Evolutionary conservation across 2,888 invertebrate genomes (phyloP), one percentile per base, ranked within the genome.

Genomic region (Dolichopus griseipennis): DNA sequence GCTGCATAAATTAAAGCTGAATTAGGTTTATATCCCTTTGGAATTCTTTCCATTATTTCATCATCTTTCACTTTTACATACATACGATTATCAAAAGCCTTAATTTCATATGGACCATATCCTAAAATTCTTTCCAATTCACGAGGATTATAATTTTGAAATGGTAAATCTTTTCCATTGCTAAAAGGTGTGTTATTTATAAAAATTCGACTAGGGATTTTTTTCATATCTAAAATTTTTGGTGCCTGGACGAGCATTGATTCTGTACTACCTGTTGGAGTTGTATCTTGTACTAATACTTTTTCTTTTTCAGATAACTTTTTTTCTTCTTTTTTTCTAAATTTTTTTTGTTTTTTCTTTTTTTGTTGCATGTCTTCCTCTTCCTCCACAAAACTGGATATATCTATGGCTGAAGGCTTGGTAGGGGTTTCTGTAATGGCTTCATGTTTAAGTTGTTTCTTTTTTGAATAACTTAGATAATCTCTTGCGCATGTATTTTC

Each of bases 81-180:
- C 33, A 67, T 65, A 12, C 21, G 10, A 15, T 65, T 22, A 27
- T 34, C 6, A n/a, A 64, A 3, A 34, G 34, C 18, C 9, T 37
- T 20, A 10, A 10, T 34, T 10, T 37, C 12, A 27, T 37, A 9
- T 21, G 77, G 10, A 81, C 70, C 21, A 73, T 69, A 22, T 76
- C 72, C 18, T 52, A 52, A 52, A 52, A 12, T 18, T 4, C 2
- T 52, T 69, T 81, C 79, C 20, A 81, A 69, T 20, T 73, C 21
- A 9, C 81, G 76, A 3, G 80, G 80, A 75, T 81, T 77, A 64
- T 80, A 80, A 0, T 73, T 72, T 15, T 75, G 74, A 37, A 76
- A 80, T 0, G 78, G 78, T 33, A 76, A 71, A 27, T 27, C 27
- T 27, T 27, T 2, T 27, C 27, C 27, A 7, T 75, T 74, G 37